Conservation (phyloP, 2,888 invertebrate genomes). For the Acleris holmiana region DNA sequence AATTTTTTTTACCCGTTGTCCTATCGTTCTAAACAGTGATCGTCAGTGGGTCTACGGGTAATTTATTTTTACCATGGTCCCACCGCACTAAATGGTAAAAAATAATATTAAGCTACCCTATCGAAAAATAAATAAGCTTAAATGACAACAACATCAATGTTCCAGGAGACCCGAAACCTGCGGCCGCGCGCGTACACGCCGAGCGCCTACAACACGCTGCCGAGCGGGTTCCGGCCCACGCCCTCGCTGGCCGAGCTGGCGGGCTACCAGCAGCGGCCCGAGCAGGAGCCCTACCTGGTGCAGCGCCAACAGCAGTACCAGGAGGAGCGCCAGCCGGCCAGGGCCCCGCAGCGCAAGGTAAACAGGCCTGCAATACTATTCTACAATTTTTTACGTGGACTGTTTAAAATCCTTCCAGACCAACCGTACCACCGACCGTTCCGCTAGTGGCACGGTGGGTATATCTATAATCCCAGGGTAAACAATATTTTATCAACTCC, state of each 20-base stretch:
- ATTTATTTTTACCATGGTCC: too few species aligned
- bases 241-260: slow-evolving; percentile 77
- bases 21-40: too few species aligned
- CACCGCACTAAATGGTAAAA: too few species aligned
- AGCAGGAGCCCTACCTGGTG: slow-evolving; percentile 59
- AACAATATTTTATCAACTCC: too few species aligned
- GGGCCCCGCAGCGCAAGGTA: slow-evolving; percentile 2
- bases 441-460: too few species aligned
- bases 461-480: too few species aligned
- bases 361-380: slow-evolving; percentile 6
- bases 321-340: slow-evolving; percentile 9
- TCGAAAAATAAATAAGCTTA: too few species aligned
- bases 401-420: too few species aligned
- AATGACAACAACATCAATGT: slow-evolving; percentile 2
- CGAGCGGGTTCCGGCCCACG: slow-evolving; percentile 75
- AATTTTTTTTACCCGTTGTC: too few species aligned
- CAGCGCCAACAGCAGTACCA: slow-evolving; percentile 50
- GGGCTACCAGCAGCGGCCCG: slow-evolving; percentile 67
- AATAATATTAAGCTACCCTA: too few species aligned
- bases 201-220: slow-evolving; percentile 68
- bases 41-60: too few species aligned
- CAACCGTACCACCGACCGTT: too few species aligned
- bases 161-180: slow-evolving; percentile 77
- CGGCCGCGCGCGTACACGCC: slow-evolving; percentile 77
- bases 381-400: neutral